Evolutionary conservation across 1,140 invertebrate genomes (phyloP), one percentile per base, ranked within the genome.

Genomic region (Phymorhynchus buccinoides): DNA sequence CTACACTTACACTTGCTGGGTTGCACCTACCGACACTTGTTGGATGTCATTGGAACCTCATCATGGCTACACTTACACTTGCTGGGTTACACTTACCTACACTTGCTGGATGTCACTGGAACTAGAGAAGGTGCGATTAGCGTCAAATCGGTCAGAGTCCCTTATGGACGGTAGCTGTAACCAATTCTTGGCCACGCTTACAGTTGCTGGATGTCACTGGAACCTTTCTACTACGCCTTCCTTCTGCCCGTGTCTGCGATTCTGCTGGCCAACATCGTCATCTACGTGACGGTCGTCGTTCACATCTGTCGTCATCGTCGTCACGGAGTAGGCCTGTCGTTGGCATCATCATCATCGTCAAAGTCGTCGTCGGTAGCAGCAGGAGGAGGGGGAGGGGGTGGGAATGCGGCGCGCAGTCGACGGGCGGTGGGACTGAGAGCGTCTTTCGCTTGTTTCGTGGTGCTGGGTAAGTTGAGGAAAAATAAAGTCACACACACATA

Each of bases 161-260:
- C n/a, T n/a, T n/a, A n/a, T n/a, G n/a, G 7, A 71, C 30, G 35
- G 6, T 12, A 14, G 39, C 37, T 4, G 9, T n/a, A 75, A 71
- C 14, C 18, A n/a, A n/a, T 32, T 75, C 44, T 41, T 78, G 44
- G 44, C n/a, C 37, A 27, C 37, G 71, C 7, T 88, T 88, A 16
- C 88, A 93, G 92, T 52, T 94, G 94, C 86, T 94, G 94, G 94
- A 84, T 92, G 92, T 80, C 87, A 22, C 30, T 87, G 66, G 73
- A 89, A 0, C 88, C 91, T 0, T 94, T 94, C 80, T 92, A 91
- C 82, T 94, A 91, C 82, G 91, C 91, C 18, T 93, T 94, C 82
- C 75, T 92, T n/a, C 80, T 93, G 1, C 93, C 94, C 0, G 83
- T 94, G 3, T 90, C 88, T 18, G 14, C 91, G 1, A 91, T 94